Conservation (phyloP, 2,888 invertebrate species). For the Rhimphoctona megacephalus region DNA sequence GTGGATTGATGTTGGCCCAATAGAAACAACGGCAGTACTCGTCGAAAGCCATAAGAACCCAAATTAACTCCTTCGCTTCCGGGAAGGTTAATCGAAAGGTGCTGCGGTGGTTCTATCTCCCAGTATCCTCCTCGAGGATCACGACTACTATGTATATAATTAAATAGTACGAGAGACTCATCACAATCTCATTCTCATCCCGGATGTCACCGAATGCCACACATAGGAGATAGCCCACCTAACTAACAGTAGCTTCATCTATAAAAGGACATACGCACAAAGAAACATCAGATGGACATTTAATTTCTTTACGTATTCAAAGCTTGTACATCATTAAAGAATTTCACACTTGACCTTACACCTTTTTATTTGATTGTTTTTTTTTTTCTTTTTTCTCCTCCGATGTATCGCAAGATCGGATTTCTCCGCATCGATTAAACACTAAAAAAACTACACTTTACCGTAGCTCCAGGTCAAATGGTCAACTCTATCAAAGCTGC, state of each 20-base stretch:
- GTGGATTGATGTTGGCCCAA: not conserved
- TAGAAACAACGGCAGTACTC: not conserved
- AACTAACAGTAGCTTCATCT: slow-evolving; percentile 14
- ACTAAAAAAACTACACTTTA: slow-evolving; percentile 3
- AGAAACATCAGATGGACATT: slow-evolving; percentile 2
- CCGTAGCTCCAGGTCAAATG: slow-evolving; percentile 16
- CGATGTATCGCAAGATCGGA: slow-evolving; percentile 20
- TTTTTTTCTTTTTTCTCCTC: not conserved
- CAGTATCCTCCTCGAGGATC: slow-evolving; percentile 51
- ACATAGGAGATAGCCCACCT: not conserved
- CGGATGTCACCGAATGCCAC: slow-evolving; percentile 51
- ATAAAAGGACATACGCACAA: slow-evolving; percentile 18
- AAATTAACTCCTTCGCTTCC: slow-evolving; percentile 61
- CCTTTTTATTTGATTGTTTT: not conserved
- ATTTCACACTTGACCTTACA: slow-evolving; percentile 39
- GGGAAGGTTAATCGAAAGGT: slow-evolving; percentile 62
- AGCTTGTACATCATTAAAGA: slow-evolving; percentile 22
- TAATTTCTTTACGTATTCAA: not conserved
- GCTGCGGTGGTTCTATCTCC: slow-evolving; percentile 34
- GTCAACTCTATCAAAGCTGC: not conserved
- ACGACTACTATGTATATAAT: slow-evolving; percentile 48
- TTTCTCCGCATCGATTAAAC: slow-evolving; percentile 21
- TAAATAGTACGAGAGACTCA: slow-evolving; percentile 34
- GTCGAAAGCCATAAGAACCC: slow-evolving; percentile 55
- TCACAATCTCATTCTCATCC: slow-evolving; percentile 50